These are phyloP conservation scores for Andrena minutula DNA, from an alignment of 2,888 invertebrate species.

Conservation along the genomic window DNA sequence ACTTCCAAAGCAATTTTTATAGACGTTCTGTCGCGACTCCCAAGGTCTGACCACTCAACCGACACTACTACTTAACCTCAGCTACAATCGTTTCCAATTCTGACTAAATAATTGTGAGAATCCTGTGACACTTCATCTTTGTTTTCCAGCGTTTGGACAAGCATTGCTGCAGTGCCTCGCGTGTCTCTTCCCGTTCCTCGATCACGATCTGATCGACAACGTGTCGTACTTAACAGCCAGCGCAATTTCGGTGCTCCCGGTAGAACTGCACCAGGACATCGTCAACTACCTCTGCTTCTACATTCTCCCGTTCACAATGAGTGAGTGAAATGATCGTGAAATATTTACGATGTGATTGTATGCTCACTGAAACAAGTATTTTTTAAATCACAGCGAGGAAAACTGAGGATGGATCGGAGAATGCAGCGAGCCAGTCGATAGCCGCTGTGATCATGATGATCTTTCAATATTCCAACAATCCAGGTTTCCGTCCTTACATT, in stretches of 20 bases:
- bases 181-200: constrained; percentile 97
- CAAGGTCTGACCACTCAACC: constrained; percentile 86
- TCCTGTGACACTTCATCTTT: too few relatives aligned
- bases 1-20: too few relatives aligned
- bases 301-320: constrained; percentile 97
- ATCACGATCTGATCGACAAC: constrained; percentile 97
- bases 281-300: constrained; percentile 98
- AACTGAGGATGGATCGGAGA: constrained; percentile 91
- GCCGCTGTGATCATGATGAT: constrained; percentile 99
- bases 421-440: constrained; percentile 93
- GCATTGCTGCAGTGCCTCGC: constrained; percentile 97
- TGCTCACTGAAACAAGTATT: neutral
- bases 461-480: constrained; percentile 97
- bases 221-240: constrained; percentile 97
- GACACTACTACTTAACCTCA: neutral
- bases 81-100: too few relatives aligned
- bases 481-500: constrained; percentile 87
- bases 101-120: too few relatives aligned
- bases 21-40: neutral
- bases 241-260: constrained; percentile 96
- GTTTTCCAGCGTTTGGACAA: constrained; percentile 94
- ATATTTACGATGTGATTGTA: neutral
- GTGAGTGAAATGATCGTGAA: constrained; percentile 87
- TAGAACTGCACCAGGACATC: constrained; percentile 96
- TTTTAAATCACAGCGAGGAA: constrained; percentile 87